Base-by-base conservation (phyloP, 2,888 invertebrate genomes). In the Uropetala carovei region DNA sequence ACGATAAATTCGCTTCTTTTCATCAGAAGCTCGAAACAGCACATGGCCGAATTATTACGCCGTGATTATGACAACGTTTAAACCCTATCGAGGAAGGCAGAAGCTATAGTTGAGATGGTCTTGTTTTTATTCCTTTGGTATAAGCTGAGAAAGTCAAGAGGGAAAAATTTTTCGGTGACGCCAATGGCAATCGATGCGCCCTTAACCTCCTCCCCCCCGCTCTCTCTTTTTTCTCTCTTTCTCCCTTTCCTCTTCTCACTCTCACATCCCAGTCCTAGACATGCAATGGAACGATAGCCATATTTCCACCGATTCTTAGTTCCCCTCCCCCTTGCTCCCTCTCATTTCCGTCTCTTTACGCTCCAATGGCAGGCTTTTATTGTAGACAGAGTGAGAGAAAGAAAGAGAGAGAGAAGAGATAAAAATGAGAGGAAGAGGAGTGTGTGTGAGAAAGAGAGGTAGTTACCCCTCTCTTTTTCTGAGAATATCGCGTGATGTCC, bases 401-500 rank as follows among this genome's bases (percentile, higher is more conserved):
- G 60, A 18, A 14, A 60, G 86, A 13, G 30, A 86, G 86, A 30
- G 27, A 83, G 30, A 68, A 75, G 22, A 27, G 22, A 27, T n/a
- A 43, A 5, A 43, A 3, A 43, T n/a, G 43, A 43, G 43, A 43
- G 43, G 5, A 57, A 83, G 56, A n/a, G 60, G 60, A n/a, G n/a
- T n/a, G n/a, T n/a, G n/a, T n/a, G n/a, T 82, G 56, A 56, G 27
- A 83, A 56, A 83, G 56, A 83, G 56, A 16, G 56, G 56, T 56
- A 83, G n/a, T n/a, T 57, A 83, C n/a, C 56, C 57, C 3, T 43
- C 43, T 1, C 43, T 43, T 5, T 43, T 27, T 57, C 22, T 60
- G 59, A 86, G 59, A 27, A 86, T 14, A 86, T 86, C 30, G 86
- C 86, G 86, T 86, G 86, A 86, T 86, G 60, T 60, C 60, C 27